Evolutionary conservation across 1,140 invertebrate genomes (phyloP).

Genomic region (Saccostrea glomerata): DNA sequence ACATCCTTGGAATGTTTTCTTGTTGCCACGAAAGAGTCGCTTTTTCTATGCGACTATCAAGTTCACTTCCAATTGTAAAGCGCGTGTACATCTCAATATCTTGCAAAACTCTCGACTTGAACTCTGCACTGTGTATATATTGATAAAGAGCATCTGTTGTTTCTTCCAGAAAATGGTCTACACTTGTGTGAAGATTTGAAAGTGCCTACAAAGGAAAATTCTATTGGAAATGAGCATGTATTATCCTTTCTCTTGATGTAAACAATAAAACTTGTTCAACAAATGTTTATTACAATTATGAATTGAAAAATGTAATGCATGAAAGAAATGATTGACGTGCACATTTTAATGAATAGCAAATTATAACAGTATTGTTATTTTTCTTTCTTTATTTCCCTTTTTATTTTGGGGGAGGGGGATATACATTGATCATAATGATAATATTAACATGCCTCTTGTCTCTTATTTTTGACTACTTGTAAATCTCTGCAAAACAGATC

Average conservation of each 20-base stretch:
- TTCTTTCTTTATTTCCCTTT: too few species aligned
- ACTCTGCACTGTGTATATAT: not conserved
- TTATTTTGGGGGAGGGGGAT: too few species aligned
- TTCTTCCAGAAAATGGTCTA: not conserved
- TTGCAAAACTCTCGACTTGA: not conserved
- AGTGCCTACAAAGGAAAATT: not conserved
- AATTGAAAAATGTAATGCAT: too few species aligned
- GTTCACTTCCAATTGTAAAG: not conserved
- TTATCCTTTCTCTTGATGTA: too few species aligned
- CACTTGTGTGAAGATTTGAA: not conserved
- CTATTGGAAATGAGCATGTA: too few species aligned
- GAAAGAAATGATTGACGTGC: too few species aligned
- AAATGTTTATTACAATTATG: too few species aligned
- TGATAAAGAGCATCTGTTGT: not conserved
- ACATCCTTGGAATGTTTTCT: not conserved
- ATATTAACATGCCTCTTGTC: not conserved
- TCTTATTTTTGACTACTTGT: not conserved
- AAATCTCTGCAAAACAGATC: not conserved
- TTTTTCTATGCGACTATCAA: not conserved
- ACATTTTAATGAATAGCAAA: too few species aligned
- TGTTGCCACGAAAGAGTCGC: not conserved
- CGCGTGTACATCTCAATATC: not conserved
- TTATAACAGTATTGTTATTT: too few species aligned
- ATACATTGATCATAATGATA: too few species aligned
- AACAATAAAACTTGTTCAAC: too few species aligned